Conservation (phyloP, 2,113 vertebrate genomes). For the Urocynchramus pylzowi region DNA sequence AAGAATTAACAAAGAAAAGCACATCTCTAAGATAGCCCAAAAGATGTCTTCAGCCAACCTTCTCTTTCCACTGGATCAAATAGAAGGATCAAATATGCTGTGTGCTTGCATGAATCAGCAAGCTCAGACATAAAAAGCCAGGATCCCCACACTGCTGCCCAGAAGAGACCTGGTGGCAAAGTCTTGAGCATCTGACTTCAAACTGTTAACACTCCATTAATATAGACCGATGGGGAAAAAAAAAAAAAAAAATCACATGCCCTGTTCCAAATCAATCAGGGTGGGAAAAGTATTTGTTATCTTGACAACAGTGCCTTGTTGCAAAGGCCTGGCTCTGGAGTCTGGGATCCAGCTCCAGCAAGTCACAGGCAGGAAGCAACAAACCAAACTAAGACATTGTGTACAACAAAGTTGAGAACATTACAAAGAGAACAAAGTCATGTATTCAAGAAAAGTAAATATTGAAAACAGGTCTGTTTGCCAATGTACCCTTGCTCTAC, state of each 20-base stretch:
- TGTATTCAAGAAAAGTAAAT: not conserved
- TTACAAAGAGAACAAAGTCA: conserved; percentile 10
- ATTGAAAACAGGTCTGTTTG: not conserved
- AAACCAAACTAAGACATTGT: conserved; percentile 30
- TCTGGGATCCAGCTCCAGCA: not conserved
- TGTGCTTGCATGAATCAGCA: not conserved
- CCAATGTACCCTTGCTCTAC: not conserved
- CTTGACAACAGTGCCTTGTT: not conserved
- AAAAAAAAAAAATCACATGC: not conserved
- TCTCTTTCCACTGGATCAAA: not conserved
- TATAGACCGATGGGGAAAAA: rapidly evolving
- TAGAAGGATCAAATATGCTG: rapidly evolving
- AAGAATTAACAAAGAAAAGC: not conserved
- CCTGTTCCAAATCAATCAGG: not conserved
- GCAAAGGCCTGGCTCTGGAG: not conserved
- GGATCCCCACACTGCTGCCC: not conserved
- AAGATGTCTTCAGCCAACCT: not conserved
- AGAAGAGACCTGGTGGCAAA: not conserved
- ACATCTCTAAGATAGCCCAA: not conserved
- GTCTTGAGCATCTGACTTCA: not conserved
- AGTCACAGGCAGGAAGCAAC: conserved; percentile 29
- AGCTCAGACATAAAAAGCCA: not conserved
- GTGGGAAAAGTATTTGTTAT: not conserved
- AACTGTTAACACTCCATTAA: not conserved
- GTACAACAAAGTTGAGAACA: conserved; percentile 24